These are phyloP conservation scores for Acrocephalus scirpaceus DNA, from an alignment of 2,797 vertebrate genomes.

Conservation along the genomic window DNA sequence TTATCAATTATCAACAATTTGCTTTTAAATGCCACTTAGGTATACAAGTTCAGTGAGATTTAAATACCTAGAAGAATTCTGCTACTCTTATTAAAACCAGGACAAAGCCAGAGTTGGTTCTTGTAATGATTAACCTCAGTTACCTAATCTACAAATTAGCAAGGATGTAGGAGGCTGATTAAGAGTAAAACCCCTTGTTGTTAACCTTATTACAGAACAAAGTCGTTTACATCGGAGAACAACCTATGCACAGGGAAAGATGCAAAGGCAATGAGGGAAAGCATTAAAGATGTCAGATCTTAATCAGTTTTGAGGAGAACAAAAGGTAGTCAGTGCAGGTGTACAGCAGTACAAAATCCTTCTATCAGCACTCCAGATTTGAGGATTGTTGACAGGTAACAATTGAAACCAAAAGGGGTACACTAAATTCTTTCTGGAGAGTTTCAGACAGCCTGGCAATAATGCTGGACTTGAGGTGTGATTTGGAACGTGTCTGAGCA, in stretches of 20 bases:
- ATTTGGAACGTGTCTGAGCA: neutral
- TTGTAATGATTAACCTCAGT: neutral
- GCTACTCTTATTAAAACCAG: neutral
- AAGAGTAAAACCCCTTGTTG: neutral
- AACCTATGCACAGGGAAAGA: neutral
- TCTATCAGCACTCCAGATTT: neutral
- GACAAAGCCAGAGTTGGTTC: neutral
- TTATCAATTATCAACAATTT: neutral
- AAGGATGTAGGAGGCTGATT: neutral
- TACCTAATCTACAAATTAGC: neutral
- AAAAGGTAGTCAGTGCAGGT: neutral
- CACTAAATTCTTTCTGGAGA: neutral
- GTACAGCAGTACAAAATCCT: neutral
- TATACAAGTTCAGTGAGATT: neutral
- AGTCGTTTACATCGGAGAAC: neutral
- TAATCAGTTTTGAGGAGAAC: neutral
- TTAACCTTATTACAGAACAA: neutral
- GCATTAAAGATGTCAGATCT: neutral
- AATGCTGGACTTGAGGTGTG: neutral
- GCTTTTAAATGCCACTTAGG: neutral
- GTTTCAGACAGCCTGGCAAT: neutral
- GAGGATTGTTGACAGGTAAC: neutral
- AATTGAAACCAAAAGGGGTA: fast-evolving
- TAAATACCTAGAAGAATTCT: neutral
- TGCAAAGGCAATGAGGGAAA: neutral